These are phyloP conservation scores for Urocitellus parryii DNA, from an alignment of 2,113 vertebrate genomes.

Conservation along the genomic window DNA sequence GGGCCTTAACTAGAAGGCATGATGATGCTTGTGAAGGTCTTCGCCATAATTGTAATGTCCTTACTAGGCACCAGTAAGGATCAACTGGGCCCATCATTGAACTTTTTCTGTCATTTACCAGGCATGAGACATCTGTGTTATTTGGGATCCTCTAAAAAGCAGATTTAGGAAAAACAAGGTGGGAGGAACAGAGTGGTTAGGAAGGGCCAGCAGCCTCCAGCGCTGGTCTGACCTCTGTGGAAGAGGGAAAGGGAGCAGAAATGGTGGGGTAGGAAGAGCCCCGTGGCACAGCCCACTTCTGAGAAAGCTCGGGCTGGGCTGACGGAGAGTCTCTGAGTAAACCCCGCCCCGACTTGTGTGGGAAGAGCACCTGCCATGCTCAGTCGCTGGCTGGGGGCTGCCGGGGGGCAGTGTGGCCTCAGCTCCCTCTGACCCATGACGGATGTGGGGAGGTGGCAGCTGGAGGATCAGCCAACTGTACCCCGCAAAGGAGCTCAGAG, in stretches of 20 bases:
- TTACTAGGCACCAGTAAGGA: neutral
- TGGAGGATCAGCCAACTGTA: neutral
- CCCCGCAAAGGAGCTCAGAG: neutral
- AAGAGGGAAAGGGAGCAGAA: neutral
- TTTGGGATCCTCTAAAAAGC: neutral
- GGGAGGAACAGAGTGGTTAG: neutral
- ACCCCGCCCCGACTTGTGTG: neutral
- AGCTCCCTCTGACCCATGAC: too few relatives aligned
- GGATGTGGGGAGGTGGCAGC: too few relatives aligned
- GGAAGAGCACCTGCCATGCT: neutral
- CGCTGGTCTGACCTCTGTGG: neutral
- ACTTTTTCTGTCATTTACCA: neutral
- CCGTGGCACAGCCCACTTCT: neutral
- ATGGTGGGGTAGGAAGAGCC: neutral
- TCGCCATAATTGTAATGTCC: neutral
- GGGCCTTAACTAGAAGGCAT: neutral
- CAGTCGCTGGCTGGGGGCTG: neutral
- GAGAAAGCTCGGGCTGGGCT: neutral
- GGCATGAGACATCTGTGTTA: neutral
- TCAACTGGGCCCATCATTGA: neutral
- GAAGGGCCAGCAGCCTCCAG: neutral
- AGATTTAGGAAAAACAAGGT: neutral
- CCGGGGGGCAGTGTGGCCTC: neutral
- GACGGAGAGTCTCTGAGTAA: neutral
- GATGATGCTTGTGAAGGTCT: neutral